Evolutionary conservation across 2,888 invertebrate species (phyloP), one percentile per base, ranked within the genome.

Genomic region (Habroteleia sp.): DNA sequence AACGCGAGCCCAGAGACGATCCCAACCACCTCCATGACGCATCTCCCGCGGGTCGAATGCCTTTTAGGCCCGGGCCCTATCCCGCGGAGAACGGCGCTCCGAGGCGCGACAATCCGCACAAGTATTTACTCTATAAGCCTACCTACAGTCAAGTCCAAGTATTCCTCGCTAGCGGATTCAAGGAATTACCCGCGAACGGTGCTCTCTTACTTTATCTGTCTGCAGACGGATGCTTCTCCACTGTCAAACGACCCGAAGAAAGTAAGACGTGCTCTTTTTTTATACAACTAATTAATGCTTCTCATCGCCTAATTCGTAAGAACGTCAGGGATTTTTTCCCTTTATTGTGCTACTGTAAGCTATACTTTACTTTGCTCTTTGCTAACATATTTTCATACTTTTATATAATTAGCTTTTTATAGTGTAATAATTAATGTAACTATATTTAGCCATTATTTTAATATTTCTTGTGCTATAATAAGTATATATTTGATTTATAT

Each of bases 101-200:
- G 65, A 92, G 93, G 87, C 90, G 95, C 84, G 95, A 96, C 89
- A 98, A 98, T 90, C 98, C 98, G 33, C 98, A 98, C 91, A 98
- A 98, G 90, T 97, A 97, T 90, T 91, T 98, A 81, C 91, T 98
- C 81, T 98, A 96, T 90, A 97, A 97, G 89, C 98, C 98, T 63
- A 96, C 97, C 48, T 94, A 97, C 82, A 95, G 95, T 88, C 97
- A 98, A 90, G 93, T 98, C 65, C 92, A 97, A 88, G 96, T 97
- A 76, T 98, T 97, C 90, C 91, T 98, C 82, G 94, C 96, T 68
- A 96, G 93, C 84, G 96, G 97, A 74, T 97, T 97, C 90, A 96
- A 97, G 88, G 98, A 98, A 89, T 91, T 98, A 80, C 96, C 97
- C 5, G 93, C 94, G 1, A 96, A 96, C 87, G 97, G 97, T 41